Conservation (phyloP, 2,888 invertebrate species). For the Eudasyphora cyanicolor region DNA sequence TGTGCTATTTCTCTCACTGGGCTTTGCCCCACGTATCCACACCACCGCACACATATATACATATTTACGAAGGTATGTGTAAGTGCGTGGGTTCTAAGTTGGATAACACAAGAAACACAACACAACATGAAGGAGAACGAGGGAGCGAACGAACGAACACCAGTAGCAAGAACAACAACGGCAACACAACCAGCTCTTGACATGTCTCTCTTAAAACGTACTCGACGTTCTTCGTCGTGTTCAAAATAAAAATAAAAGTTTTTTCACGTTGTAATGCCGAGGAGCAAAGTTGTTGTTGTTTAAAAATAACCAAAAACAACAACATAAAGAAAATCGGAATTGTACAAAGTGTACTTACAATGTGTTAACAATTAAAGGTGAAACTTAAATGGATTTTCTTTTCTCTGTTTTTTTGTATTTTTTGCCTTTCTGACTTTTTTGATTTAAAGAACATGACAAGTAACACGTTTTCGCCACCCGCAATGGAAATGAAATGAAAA, state of each 20-base stretch:
- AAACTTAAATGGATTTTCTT: conserved; percentile 1
- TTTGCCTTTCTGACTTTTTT: not conserved
- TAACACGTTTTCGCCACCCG: not conserved
- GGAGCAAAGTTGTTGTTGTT: not conserved
- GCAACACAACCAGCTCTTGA: conserved; percentile 2
- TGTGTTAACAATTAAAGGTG: conserved; percentile 22
- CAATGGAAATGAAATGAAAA: too few species aligned
- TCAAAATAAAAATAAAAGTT: not conserved
- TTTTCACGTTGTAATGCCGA: not conserved
- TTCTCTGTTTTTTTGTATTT: not conserved
- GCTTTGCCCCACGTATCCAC: not conserved
- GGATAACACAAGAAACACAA: not conserved
- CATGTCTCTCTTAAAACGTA: conserved; percentile 4
- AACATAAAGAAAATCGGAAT: not conserved
- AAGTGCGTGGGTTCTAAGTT: not conserved
- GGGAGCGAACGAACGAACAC: not conserved
- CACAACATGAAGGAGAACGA: not conserved
- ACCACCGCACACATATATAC: not conserved
- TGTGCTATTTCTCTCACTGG: conserved; percentile 34
- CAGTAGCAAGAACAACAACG: conserved; percentile 1
- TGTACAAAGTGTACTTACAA: not conserved
- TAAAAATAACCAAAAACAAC: not conserved
- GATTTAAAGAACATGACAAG: not conserved
- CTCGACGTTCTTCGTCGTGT: not conserved
- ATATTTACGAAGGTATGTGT: not conserved